Evolutionary conservation across 2,888 invertebrate species (phyloP), one percentile per base, ranked within the genome.

Genomic region (Coremacera marginata): DNA sequence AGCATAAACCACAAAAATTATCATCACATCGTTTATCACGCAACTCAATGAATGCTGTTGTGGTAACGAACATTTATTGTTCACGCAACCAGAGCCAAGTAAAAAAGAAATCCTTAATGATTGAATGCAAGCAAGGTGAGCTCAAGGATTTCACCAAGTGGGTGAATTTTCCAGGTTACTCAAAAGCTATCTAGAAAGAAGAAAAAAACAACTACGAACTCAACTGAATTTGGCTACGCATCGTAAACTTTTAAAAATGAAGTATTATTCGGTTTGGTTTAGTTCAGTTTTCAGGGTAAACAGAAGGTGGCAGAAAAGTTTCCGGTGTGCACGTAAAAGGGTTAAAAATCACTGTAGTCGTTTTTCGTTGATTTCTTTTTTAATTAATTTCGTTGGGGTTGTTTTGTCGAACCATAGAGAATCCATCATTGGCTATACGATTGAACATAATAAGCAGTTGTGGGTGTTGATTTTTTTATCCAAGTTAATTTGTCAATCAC

Each of bases 401-500:
- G 71, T 49, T 52, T 67, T 31, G 55, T 16, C 67, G 76, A 76
- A 76, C 71, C 70, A n/a, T 51, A 22, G 9, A 51, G 55, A 51
- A 70, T 70, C 27, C 63, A 63, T 76, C 76, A 76, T 52, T 22
- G 31, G 8, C 27, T 27, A 11, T 63, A 31, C 14, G 31, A 25
- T 27, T n/a, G 22, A 63, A 73, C n/a, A 63, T 65, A 49, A 62
- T 70, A 55, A 70, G 27, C 68, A 49, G 55, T 22, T 19, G 78
- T 71, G 83, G 82, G 84, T 83, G 83, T 83, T 84, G 84, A 84
- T 84, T 83, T 74, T 83, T 82, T 83, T 84, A 84, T 82, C 80
- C 83, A 83, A 72, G 82, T 84, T 85, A 85, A 84, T 85, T 84
- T 84, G 81, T 83, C 83, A 83, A 84, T 81, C 83, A 77, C 79